These are phyloP conservation scores for Tinamus guttatus DNA, from an alignment of 2,113 vertebrate genomes.

Conservation along the genomic window DNA sequence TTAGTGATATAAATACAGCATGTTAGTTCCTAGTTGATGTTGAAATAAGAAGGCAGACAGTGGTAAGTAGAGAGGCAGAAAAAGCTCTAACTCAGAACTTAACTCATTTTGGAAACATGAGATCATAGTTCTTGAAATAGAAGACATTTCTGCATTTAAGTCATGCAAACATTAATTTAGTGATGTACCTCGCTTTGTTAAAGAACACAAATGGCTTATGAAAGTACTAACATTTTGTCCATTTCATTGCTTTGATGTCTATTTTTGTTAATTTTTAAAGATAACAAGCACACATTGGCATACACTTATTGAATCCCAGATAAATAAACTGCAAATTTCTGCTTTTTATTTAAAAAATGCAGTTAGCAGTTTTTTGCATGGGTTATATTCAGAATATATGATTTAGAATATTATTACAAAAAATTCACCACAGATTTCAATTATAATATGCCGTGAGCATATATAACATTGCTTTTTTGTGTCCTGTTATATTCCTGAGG, in stretches of 20 bases:
- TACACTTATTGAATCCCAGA: constrained; percentile 17
- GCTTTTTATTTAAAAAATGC: neutral
- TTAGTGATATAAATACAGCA: neutral
- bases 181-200: neutral
- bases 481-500: neutral
- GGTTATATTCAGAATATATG: constrained; percentile 12
- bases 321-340: neutral
- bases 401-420: neutral
- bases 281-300: constrained; percentile 23
- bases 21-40: neutral
- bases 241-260: constrained; percentile 60
- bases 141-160: neutral
- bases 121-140: neutral
- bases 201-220: constrained; percentile 26
- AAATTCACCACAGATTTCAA: neutral
- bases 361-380: neutral
- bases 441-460: neutral
- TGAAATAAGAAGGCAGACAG: neutral
- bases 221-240: constrained; percentile 59
- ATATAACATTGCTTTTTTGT: neutral
- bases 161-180: neutral
- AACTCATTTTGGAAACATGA: neutral
- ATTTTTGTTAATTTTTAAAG: constrained; percentile 24
- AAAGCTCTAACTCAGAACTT: neutral
- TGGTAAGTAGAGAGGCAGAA: neutral